Evolutionary conservation across 2,797 vertebrate species (phyloP).

Genomic region (Coracias cyanogaster): DNA sequence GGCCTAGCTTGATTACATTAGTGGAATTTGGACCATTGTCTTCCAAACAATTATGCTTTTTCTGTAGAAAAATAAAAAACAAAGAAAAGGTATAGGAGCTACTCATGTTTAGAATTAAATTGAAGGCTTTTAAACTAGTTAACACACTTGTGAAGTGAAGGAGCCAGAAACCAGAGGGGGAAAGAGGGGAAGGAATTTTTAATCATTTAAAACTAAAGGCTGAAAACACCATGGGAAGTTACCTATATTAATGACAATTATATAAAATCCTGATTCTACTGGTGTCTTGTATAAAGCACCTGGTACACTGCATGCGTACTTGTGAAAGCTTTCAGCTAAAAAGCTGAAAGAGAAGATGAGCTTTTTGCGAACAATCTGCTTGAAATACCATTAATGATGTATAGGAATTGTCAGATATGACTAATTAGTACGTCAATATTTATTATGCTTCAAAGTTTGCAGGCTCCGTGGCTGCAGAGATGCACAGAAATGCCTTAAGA

Average conservation of each 20-base stretch:
- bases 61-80: not conserved
- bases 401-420: not conserved
- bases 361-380: not conserved
- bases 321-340: not conserved
- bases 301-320: too few species aligned
- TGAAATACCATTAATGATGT: not conserved
- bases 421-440: not conserved
- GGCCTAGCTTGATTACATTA: not conserved
- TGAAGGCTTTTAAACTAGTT: not conserved
- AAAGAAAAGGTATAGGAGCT: not conserved
- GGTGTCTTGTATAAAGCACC: too few species aligned
- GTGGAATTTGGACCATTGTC: not conserved
- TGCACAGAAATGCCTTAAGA: not conserved
- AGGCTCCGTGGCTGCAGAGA: not conserved
- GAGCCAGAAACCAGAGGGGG: not conserved
- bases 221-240: not conserved
- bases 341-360: not conserved
- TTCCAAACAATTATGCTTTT: not conserved
- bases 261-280: not conserved
- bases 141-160: not conserved
- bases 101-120: not conserved
- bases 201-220: not conserved
- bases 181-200: not conserved
- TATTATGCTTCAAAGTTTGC: not conserved
- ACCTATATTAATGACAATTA: rapidly evolving